Base-by-base conservation (phyloP, 1,140 invertebrate genomes). In the Nasonia giraulti region DNA sequence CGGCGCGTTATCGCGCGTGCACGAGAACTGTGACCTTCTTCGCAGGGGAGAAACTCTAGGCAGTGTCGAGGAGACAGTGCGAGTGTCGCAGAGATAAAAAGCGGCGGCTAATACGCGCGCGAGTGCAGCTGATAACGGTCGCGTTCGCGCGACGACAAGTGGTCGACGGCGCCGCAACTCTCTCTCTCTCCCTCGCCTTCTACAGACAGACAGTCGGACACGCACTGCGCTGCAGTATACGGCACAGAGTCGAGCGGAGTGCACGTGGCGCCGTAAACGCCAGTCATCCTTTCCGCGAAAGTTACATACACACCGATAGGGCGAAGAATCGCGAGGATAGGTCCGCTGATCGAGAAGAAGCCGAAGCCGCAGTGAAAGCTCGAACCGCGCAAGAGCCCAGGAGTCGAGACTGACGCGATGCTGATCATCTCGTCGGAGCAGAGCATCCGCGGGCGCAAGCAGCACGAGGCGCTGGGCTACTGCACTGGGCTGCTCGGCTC, bases 371-470 rank as follows among this genome's bases (percentile, higher is more conserved):
- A 20, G 17, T 20, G 17, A 20, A 62, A 62, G 17, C 55, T 17
- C 20, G 75, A 62, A 69, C 82, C 69, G 85, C 50, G 55, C 20
- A n/a, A 1, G 69, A 73, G 66, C 78, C 81, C 86, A 37, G 74
- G 14, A 85, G 86, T 87, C 87, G 86, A 86, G 82, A 82, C 75
- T 76, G 87, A 88, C 91, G 91, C 92, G 89, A 93, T 93, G 92
- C 91, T 91, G 68, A 71, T 86, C 55, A 62, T 17, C 73, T 84
- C 76, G 47, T 78, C 80, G 55, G 86, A 76, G 55, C 69, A 80
- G 85, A 71, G 68, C 23, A 71, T 71, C 88, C 89, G 68, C 68
- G 73, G 23, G 75, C 75, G 27, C 50, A 20, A 75, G 66, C 10
- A 17, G 31, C 23, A 14, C 8, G n/a, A 3, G 14, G 47, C 20